Percentiles rank a stretch among this genome's conserved stretches.
Conservation (phyloP, 2,888 invertebrate genomes). For the Microctonus hyperodae region DNA sequence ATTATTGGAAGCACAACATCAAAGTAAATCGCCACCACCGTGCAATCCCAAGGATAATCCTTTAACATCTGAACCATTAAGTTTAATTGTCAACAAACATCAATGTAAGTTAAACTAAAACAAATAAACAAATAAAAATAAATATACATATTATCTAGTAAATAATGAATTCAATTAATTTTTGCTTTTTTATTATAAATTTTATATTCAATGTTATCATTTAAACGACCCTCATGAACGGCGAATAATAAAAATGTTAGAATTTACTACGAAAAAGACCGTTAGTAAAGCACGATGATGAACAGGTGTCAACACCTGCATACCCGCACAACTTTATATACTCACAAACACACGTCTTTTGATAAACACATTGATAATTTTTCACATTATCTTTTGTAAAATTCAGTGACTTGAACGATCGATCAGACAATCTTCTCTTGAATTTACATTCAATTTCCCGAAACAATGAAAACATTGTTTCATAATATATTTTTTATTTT, state of each 20-base stretch:
- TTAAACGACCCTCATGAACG: too few relatives aligned
- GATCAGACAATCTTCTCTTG: constrained; percentile 3
- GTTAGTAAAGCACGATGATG: not conserved
- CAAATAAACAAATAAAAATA: too few relatives aligned
- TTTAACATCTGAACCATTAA: constrained; percentile 63
- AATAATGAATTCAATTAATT: too few relatives aligned
- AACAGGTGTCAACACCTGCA: constrained; percentile 17
- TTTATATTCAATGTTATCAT: not conserved
- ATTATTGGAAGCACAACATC: constrained; percentile 83
- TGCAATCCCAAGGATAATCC: constrained; percentile 60
- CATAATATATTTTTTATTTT: too few relatives aligned
- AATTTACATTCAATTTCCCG: not conserved
- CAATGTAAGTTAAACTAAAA: constrained; percentile 63
- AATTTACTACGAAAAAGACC: too few relatives aligned
- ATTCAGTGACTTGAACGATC: constrained; percentile 13
- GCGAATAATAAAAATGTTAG: too few relatives aligned
- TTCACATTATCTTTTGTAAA: not conserved
- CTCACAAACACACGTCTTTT: too few relatives aligned
- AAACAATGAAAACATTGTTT: not conserved
- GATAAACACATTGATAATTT: too few relatives aligned
- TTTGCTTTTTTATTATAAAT: not conserved
- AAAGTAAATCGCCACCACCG: constrained; percentile 61
- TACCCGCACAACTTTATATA: constrained; percentile 20
- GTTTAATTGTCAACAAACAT: constrained; percentile 65
- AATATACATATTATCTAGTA: too few relatives aligned